Percentiles rank a stretch among this genome's conserved stretches.
phyloP scores from a whole-genome alignment of 1,140 invertebrate genomes.

The Camponotus vicinus region DNA sequence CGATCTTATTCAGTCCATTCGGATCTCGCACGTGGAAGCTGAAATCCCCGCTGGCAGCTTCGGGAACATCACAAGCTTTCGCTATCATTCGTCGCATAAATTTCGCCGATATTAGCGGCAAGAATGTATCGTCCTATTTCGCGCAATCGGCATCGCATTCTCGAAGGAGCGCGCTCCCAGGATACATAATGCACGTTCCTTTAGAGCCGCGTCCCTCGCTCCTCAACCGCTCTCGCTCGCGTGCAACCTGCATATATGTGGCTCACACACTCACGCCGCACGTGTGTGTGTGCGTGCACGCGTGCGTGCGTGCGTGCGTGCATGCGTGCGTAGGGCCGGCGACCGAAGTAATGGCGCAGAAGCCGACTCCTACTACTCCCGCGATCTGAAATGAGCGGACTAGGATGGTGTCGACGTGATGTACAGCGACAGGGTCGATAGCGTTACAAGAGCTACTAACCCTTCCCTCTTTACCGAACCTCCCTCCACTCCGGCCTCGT shows the following conservation, averaged over 20 bases:
- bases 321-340: slow-evolving; percentile 56
- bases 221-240: slow-evolving; percentile 50
- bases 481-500: slow-evolving; percentile 21
- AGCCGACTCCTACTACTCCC: slow-evolving; percentile 81
- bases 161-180: slow-evolving; percentile 57
- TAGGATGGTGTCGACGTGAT: slow-evolving; percentile 86
- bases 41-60: slow-evolving; percentile 27
- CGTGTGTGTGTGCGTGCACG: slow-evolving; percentile 55
- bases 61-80: slow-evolving; percentile 16
- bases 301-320: slow-evolving; percentile 26
- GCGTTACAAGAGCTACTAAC: slow-evolving; percentile 86
- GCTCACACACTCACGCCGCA: slow-evolving; percentile 27
- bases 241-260: slow-evolving; percentile 65
- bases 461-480: slow-evolving; percentile 75
- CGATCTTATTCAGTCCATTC: slow-evolving; percentile 15
- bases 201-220: background rate
- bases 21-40: background rate
- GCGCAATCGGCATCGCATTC: slow-evolving; percentile 65
- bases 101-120: slow-evolving; percentile 61
- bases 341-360: slow-evolving; percentile 83
- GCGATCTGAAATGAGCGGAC: slow-evolving; percentile 80
- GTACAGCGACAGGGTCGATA: slow-evolving; percentile 86
- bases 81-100: slow-evolving; percentile 56
- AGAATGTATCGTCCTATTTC: slow-evolving; percentile 63
- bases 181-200: slow-evolving; percentile 36